Evolutionary conservation across 1,140 invertebrate genomes (phyloP).

Genomic region (Pemphigus obesinymphae): DNA sequence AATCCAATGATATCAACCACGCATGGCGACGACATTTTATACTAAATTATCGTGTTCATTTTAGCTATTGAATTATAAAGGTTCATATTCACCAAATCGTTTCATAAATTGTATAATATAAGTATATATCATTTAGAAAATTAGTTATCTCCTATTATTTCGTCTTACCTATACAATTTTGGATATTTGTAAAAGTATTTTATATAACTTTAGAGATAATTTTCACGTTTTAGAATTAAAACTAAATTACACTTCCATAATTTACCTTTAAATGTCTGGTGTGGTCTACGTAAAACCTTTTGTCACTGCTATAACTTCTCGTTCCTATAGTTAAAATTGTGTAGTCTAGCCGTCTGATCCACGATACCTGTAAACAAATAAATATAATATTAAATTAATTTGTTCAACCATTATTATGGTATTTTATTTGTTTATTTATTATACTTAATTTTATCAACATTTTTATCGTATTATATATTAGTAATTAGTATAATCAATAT

Average conservation of each 20-base stretch:
- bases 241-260: neutral
- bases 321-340: constrained; percentile 26
- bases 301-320: constrained; percentile 34
- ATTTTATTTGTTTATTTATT: no score
- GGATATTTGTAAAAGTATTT: neutral
- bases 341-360: constrained; percentile 27
- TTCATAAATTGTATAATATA: neutral
- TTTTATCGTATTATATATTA: no score
- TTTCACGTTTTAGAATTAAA: neutral
- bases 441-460: no score
- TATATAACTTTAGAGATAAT: neutral
- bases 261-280: constrained; percentile 37
- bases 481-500: no score
- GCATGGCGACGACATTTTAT: constrained; percentile 9
- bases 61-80: constrained; percentile 13
- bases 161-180: neutral
- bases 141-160: neutral
- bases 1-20: neutral
- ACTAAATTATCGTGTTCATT: constrained; percentile 6
- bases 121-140: neutral
- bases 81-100: neutral
- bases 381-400: neutral
- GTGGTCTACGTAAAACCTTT: constrained; percentile 30
- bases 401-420: no score
- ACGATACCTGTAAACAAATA: constrained; percentile 9